These are phyloP conservation scores for Acrocyrtus sp. DNA, from an alignment of 2,888 invertebrate genomes.

Conservation along the genomic window DNA sequence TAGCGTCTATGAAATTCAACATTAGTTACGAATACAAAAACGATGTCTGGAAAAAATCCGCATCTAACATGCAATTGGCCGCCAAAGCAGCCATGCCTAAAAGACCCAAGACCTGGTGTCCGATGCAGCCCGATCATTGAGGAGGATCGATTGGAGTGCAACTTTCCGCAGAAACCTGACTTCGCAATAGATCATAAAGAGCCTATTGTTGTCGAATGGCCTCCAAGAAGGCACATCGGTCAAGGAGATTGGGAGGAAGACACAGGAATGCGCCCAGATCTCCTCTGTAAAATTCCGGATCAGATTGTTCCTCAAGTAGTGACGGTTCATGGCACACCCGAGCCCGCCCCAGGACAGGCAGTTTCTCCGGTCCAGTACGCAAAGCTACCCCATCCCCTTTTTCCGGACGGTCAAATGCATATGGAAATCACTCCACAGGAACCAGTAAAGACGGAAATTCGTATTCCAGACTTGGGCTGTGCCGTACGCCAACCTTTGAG, in stretches of 20 bases:
- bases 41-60: constrained; percentile 9
- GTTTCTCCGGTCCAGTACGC: constrained; percentile 7
- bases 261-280: constrained; percentile 46
- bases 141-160: constrained; percentile 33
- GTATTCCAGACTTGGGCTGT: constrained; percentile 31
- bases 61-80: constrained; percentile 34
- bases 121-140: constrained; percentile 42
- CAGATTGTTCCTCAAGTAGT: constrained; percentile 41
- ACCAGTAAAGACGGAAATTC: constrained; percentile 27
- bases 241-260: constrained; percentile 35
- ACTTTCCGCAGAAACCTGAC: constrained; percentile 42
- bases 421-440: constrained; percentile 25
- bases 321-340: constrained; percentile 28
- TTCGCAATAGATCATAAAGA: constrained; percentile 45
- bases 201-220: constrained; percentile 50
- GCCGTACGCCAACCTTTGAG: constrained; percentile 51
- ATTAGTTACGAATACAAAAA: too few relatives aligned
- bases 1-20: too few relatives aligned
- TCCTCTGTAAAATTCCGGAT: constrained; percentile 37
- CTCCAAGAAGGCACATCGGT: constrained; percentile 29
- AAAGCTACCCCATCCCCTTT: constrained; percentile 29
- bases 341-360: neutral
- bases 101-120: constrained; percentile 31
- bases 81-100: constrained; percentile 22
- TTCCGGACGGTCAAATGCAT: constrained; percentile 46